Conservation (phyloP, 1,140 invertebrate species). For the Drosophila kepulauana region DNA sequence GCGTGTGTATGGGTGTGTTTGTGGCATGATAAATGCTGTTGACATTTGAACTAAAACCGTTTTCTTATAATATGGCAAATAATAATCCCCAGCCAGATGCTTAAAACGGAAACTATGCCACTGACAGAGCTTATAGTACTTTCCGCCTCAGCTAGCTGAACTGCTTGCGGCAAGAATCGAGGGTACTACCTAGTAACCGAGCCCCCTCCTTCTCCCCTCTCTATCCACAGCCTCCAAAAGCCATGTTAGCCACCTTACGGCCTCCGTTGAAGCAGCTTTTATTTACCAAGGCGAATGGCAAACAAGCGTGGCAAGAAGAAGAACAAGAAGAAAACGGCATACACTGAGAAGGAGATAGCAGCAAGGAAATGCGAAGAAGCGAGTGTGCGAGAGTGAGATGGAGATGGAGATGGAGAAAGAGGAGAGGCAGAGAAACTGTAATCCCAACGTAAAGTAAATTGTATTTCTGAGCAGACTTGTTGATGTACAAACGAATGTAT, state of each 20-base stretch:
- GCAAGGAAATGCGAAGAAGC: neutral
- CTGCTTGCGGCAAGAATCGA: constrained; percentile 65
- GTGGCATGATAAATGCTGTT: constrained; percentile 70
- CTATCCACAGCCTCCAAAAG: neutral
- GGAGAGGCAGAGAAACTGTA: constrained; percentile 52
- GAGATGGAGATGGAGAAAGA: neutral
- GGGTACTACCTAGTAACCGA: constrained; percentile 13
- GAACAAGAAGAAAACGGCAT: constrained; percentile 30
- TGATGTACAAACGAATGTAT: constrained; percentile 51
- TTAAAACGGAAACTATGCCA: constrained; percentile 78
- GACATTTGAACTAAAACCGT: constrained; percentile 82
- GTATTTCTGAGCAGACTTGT: constrained; percentile 79
- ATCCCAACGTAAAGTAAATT: constrained; percentile 78
- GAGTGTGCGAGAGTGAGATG: neutral
- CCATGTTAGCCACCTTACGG: constrained; percentile 7
- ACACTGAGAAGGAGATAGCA: constrained; percentile 37
- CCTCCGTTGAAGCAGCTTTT: constrained; percentile 61
- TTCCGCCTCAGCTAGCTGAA: constrained; percentile 75
- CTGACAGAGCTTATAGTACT: constrained; percentile 79
- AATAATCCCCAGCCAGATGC: constrained; percentile 78
- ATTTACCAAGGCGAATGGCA: constrained; percentile 79
- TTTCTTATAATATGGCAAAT: constrained; percentile 81
- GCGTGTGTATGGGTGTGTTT: neutral
- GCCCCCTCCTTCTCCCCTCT: neutral
- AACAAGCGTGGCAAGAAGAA: constrained; percentile 61